Conservation (phyloP, 2,797 vertebrate genomes). For the Monodelphis domestica region DNA sequence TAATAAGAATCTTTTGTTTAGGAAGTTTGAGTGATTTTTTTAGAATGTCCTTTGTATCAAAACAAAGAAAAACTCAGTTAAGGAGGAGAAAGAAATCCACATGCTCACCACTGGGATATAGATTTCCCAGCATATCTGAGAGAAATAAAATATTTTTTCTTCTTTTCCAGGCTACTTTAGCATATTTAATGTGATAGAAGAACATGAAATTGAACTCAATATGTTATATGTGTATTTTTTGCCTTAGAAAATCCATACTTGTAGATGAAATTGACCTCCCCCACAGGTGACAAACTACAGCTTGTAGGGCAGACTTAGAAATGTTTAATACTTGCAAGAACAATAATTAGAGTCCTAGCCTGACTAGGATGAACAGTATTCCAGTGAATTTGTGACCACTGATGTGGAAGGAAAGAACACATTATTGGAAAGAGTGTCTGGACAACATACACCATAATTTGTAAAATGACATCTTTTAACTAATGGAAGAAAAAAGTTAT, state of each 20-base stretch:
- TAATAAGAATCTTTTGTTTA: not conserved
- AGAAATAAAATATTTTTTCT: not conserved
- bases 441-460: slow-evolving; percentile 4
- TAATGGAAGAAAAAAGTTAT: slow-evolving; percentile 17
- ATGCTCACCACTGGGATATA: not conserved
- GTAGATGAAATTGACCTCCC: not conserved
- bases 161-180: not conserved
- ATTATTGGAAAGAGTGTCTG: not conserved
- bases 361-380: not conserved
- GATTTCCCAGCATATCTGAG: not conserved
- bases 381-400: not conserved
- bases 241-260: not conserved
- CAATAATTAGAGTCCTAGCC: not conserved
- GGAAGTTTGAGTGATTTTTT: not conserved
- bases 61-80: not conserved
- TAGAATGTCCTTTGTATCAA: not conserved
- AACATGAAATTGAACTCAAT: not conserved
- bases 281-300: not conserved
- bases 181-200: not conserved
- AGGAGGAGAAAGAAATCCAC: not conserved
- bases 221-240: not conserved
- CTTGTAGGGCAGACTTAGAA: not conserved
- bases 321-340: not conserved
- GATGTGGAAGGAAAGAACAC: not conserved
- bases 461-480: slow-evolving; percentile 12